Base-by-base conservation (phyloP, 2,888 invertebrate genomes). In the Melieria omissa region DNA sequence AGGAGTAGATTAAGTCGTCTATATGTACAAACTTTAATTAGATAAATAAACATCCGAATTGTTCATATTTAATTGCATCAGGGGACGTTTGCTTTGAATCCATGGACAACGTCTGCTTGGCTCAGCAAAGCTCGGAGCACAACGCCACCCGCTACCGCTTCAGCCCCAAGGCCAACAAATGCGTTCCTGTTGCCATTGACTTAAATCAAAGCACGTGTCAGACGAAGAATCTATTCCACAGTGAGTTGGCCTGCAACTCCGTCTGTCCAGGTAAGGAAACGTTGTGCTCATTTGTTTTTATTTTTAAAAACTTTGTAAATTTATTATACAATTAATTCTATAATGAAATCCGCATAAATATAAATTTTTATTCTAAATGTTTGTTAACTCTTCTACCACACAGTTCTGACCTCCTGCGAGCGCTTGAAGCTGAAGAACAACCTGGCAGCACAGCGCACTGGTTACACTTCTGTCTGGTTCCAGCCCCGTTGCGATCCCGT, bases 161-260 rank as follows among this genome's bases (percentile, higher is more conserved):
- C 88, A 94, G 94, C 86, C 90, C 93, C 4, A 91, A 91, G 77
- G 89, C 89, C 55, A 95, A 95, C 83, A 91, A 92, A 77, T 96
- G 96, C 83, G 90, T 93, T 73, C 85, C 89, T 9, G 93, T 95
- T 84, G 87, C 86, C 4, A 78, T 86, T 10, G 81, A 83, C 58
- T 75, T 77, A 16, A 92, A 91, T 82, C 90, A 91, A 58, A 92
- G 92, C n/a, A 93, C 93, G 81, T 92, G 92, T 58, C 92, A 93
- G 57, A 95, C 94, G 82, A 93, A 93, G 84, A 96, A 96, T 86
- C 93, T 95, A 82, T 96, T 96, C 88, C 91, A 93, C 71, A 92
- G 91, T 49, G 92, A 93, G 80, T 89, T 92, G 46, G 92, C 93
- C 77, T 96, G 95, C 86, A 92, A 92, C 76, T 89, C 90, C 12